Evolutionary conservation across 2,888 invertebrate genomes (phyloP).

Genomic region (Polydrusus pterygomalis): DNA sequence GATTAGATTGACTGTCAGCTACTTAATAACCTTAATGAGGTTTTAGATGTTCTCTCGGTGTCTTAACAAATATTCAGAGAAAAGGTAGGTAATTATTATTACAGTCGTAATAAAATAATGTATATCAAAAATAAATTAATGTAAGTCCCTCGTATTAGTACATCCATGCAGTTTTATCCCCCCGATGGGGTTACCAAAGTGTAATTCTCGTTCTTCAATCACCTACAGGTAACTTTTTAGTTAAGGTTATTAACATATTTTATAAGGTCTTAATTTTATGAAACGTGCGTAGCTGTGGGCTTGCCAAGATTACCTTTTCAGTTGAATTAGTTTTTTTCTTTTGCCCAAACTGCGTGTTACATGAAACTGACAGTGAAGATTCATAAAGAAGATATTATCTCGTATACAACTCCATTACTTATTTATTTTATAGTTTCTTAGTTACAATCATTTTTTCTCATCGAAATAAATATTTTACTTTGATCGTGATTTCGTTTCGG

Average conservation of each 20-base stretch:
- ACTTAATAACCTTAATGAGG: too few species aligned
- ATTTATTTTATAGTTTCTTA: slow-evolving; percentile 17
- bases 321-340: slow-evolving; percentile 32
- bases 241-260: slow-evolving; percentile 35
- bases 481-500: slow-evolving; percentile 18
- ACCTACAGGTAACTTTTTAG: slow-evolving; percentile 36
- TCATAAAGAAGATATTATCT: slow-evolving; percentile 27
- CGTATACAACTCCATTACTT: slow-evolving; percentile 1
- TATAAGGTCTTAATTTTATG: slow-evolving; percentile 30
- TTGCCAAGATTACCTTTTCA: slow-evolving; percentile 26
- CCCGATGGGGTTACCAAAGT: slow-evolving; percentile 4
- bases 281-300: slow-evolving; percentile 39
- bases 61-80: too few species aligned
- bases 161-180: slow-evolving; percentile 24
- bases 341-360: slow-evolving; percentile 20
- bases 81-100: too few species aligned
- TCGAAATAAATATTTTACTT: slow-evolving; percentile 27
- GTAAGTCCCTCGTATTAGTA: too few species aligned
- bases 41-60: too few species aligned
- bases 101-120: too few species aligned
- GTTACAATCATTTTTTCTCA: slow-evolving; percentile 3
- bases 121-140: too few species aligned
- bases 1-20: too few species aligned
- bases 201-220: slow-evolving; percentile 33
- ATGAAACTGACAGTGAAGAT: slow-evolving; percentile 17